Base-by-base conservation (phyloP, 1,140 invertebrate species). In the Lasioglossum baleicum region DNA sequence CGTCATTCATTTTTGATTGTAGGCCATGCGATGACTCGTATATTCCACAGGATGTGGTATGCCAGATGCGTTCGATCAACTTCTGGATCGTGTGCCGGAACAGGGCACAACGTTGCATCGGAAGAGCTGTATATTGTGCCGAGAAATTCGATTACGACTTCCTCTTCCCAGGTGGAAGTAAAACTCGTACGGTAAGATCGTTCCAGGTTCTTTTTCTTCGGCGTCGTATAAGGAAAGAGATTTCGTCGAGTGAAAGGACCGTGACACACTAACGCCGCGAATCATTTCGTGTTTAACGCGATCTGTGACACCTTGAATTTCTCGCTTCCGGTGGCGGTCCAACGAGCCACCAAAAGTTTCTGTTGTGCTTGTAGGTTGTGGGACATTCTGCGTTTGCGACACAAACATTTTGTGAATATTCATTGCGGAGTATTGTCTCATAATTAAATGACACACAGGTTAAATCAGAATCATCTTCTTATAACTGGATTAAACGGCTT, bases 11-110 rank as follows among this genome's bases (percentile, higher is more conserved):
- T 84, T 48, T 85, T 70, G 77, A 81, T 84, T 84, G 82, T 76
- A 81, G 77, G 72, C 65, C 73, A 75, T 40, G 69, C 82, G 82
- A 81, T 85, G 83, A 85, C 82, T 85, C 68, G 82, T 72, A 65
- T 48, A 22, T 75, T 75, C n/a, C 20, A 58, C 67, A 79, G 79
- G 83, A 84, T 73, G 83, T 83, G 61, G 77, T 69, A 63, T 69
- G 73, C 72, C 83, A 85, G 82, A 81, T 85, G 83, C 69, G 63
- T 22, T 31, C 58, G 71, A 84, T 75, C 81, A 70, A 76, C 78
- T 73, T 85, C 78, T 73, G 51, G 61, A 81, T 84, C 72, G 26
- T 35, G 64, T 66, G 31, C 22, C 63, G 75, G 68, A 72, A 78
- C 66, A 56, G 48, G 60, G 31, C 63, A 15, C 48, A 10, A 17